phyloP scores from a whole-genome alignment of 2,113 vertebrate species.

The Bufo gargarizans region DNA sequence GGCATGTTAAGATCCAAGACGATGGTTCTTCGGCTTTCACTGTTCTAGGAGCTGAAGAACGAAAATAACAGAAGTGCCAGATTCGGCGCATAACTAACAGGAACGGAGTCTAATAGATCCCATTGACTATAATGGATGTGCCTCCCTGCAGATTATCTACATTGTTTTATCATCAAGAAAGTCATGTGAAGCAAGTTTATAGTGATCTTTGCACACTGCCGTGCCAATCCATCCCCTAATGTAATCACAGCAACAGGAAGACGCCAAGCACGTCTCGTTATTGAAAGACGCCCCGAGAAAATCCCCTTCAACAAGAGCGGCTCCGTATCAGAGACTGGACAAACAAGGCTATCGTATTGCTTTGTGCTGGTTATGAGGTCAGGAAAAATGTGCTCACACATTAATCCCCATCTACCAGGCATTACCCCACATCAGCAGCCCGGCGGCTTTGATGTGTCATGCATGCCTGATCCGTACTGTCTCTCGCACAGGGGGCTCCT shows the following conservation, averaged over 20 bases:
- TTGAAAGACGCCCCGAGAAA: conserved; percentile 16
- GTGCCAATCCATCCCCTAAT: neutral
- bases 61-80: too few relatives aligned
- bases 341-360: conserved; percentile 37
- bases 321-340: conserved; percentile 23
- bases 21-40: too few relatives aligned
- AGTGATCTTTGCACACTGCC: neutral
- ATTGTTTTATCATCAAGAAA: neutral
- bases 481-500: conserved; percentile 4
- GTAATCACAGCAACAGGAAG: neutral
- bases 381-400: conserved; percentile 27
- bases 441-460: conserved; percentile 6
- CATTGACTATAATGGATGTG: too few relatives aligned
- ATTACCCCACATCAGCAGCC: conserved; percentile 2
- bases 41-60: too few relatives aligned
- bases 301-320: conserved; percentile 21
- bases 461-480: conserved; percentile 14
- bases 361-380: conserved; percentile 44
- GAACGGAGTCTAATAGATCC: too few relatives aligned
- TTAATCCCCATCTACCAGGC: neutral
- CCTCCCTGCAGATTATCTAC: neutral
- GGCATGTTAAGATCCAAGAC: too few relatives aligned
- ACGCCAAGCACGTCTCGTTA: neutral
- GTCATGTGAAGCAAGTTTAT: too few relatives aligned
- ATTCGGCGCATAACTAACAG: too few relatives aligned